Evolutionary conservation across 2,797 vertebrate species (phyloP).

Genomic region (Diceros bicornis): DNA sequence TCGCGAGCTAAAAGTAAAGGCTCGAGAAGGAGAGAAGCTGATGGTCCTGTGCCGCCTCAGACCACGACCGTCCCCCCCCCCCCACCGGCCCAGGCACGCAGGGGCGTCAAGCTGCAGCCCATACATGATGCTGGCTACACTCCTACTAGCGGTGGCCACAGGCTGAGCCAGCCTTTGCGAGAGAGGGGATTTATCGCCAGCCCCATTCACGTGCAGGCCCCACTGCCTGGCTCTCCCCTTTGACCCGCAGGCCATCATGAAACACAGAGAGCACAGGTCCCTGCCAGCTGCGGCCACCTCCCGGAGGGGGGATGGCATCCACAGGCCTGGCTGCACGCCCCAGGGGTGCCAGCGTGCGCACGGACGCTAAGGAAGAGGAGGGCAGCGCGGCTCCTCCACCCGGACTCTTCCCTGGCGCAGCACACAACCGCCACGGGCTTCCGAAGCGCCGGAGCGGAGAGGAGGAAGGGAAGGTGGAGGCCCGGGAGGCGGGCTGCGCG

Average conservation of each 20-base stretch:
- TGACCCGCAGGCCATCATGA: background rate
- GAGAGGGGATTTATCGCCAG: background rate
- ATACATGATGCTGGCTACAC: background rate
- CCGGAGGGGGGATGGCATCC: background rate
- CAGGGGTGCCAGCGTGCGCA: background rate
- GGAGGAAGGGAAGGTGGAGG: constrained; percentile 57
- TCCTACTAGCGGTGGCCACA: constrained; percentile 74
- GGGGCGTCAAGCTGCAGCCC: constrained; percentile 45
- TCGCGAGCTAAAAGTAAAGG: background rate
- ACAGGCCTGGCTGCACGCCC: background rate
- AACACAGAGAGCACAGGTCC: background rate
- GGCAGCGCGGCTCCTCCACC: background rate
- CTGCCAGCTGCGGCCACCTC: constrained; percentile 13
- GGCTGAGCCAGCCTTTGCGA: constrained; percentile 35
- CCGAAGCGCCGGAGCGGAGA: background rate
- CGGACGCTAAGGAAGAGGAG: background rate
- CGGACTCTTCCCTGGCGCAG: background rate
- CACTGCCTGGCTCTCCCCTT: background rate
- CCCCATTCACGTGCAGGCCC: background rate
- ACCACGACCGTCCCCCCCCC: background rate
- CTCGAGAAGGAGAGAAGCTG: background rate
- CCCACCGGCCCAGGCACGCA: background rate
- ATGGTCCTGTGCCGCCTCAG: background rate
- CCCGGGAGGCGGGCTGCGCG: background rate
- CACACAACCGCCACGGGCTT: background rate